Evolutionary conservation across 2,888 invertebrate species (phyloP).

Genomic region (Patella caerulea): DNA sequence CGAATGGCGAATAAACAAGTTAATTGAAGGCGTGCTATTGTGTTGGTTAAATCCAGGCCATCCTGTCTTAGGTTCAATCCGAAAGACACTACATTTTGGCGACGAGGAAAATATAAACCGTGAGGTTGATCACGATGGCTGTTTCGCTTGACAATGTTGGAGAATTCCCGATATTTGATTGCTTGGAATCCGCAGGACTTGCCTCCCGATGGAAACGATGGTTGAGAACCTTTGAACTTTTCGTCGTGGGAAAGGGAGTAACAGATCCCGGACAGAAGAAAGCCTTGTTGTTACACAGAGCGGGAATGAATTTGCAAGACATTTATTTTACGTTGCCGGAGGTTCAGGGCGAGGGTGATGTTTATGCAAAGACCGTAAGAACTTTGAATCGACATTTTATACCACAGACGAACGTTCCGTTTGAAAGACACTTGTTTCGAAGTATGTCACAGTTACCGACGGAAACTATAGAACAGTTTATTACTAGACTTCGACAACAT

Average conservation of each 20-base stretch:
- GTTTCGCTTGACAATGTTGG: too few species aligned
- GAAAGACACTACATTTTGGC: too few species aligned
- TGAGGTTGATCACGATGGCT: too few species aligned
- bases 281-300: constrained; percentile 16
- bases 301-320: constrained; percentile 18
- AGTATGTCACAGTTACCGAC: neutral
- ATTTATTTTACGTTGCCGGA: constrained; percentile 13
- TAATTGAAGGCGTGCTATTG: too few species aligned
- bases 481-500: constrained; percentile 17
- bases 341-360: too few species aligned
- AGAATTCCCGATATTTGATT: too few species aligned
- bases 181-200: too few species aligned
- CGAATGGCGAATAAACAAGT: too few species aligned
- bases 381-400: constrained; percentile 16
- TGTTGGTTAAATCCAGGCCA: too few species aligned
- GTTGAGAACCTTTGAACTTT: constrained; percentile 11
- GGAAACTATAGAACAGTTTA: constrained; percentile 22
- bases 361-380: neutral
- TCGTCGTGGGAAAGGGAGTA: constrained; percentile 12
- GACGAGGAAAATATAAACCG: too few species aligned
- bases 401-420: constrained; percentile 12
- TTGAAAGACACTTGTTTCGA: constrained; percentile 20
- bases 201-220: constrained; percentile 6
- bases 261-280: neutral
- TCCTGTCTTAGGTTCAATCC: too few species aligned